Conservation (phyloP, 2,797 vertebrate species). For the Myotis vivesi region DNA sequence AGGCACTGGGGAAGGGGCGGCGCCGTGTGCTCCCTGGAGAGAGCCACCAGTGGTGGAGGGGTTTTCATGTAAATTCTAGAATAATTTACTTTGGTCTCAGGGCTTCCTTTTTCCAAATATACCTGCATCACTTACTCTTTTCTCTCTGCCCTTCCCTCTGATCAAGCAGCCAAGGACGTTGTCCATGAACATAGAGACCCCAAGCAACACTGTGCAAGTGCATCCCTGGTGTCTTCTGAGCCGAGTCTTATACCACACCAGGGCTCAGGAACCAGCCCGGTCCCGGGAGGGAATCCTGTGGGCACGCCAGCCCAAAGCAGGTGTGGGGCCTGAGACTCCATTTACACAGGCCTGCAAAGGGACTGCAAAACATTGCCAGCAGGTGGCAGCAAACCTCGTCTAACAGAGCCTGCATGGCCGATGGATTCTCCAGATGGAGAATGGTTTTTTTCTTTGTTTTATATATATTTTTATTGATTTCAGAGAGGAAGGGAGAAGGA, state of each 20-base stretch:
- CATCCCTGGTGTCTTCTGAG: neutral
- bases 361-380: neutral
- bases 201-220: neutral
- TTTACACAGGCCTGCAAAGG: neutral
- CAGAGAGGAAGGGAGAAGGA: too few relatives aligned
- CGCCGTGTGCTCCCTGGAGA: too few relatives aligned
- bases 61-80: neutral
- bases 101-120: neutral
- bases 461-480: too few relatives aligned
- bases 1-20: too few relatives aligned
- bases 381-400: neutral
- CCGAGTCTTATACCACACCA: neutral
- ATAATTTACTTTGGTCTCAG: neutral
- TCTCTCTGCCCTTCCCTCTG: neutral
- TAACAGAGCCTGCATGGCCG: accelerated
- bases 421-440: neutral
- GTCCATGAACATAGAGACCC: neutral
- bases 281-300: too few relatives aligned
- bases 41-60: neutral
- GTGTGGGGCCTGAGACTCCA: neutral
- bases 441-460: too few relatives aligned
- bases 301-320: accelerated
- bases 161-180: neutral
- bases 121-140: neutral
- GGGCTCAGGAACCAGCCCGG: neutral